Percentiles rank a stretch among this genome's conserved stretches.
Conservation (phyloP, 2,888 invertebrate genomes). For the Nemotelus pantherinus region DNA sequence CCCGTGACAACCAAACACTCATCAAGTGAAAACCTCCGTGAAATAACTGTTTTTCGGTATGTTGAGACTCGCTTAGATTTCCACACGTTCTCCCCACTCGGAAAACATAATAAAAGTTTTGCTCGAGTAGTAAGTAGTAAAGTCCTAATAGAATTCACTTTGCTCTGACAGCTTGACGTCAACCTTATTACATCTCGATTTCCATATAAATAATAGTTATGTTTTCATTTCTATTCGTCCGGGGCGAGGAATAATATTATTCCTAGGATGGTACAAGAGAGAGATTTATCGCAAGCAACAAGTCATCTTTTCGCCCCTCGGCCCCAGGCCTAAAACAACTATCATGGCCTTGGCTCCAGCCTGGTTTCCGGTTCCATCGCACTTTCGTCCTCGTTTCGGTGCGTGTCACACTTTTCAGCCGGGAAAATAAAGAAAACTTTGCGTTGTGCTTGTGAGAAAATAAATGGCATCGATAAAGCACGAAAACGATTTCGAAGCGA, state of each 20-base stretch:
- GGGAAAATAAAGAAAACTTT: neutral
- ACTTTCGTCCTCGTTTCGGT: too few species aligned
- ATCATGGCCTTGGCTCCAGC: too few species aligned
- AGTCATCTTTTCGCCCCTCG: neutral
- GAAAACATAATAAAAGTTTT: too few species aligned
- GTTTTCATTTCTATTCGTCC: conserved; percentile 3
- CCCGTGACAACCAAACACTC: too few species aligned
- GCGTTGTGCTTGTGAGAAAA: neutral
- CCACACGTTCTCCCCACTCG: too few species aligned
- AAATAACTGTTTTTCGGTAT: too few species aligned
- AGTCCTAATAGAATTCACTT: conserved; percentile 11
- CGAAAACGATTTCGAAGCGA: conserved; percentile 11
- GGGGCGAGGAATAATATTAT: conserved; percentile 1
- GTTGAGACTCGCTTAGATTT: too few species aligned
- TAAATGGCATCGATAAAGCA: conserved; percentile 30
- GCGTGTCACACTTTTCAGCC: neutral
- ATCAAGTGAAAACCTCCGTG: too few species aligned
- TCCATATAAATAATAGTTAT: conserved; percentile 28
- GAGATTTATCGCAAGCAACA: conserved; percentile 29
- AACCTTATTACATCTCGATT: conserved; percentile 24
- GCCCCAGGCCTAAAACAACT: neutral
- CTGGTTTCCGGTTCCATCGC: too few species aligned
- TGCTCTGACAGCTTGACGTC: conserved; percentile 1
- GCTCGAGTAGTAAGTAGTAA: neutral
- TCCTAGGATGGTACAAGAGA: neutral